These are phyloP conservation scores for Patagioenas fasciata DNA, from an alignment of 2,113 vertebrate species.

Conservation along the genomic window DNA sequence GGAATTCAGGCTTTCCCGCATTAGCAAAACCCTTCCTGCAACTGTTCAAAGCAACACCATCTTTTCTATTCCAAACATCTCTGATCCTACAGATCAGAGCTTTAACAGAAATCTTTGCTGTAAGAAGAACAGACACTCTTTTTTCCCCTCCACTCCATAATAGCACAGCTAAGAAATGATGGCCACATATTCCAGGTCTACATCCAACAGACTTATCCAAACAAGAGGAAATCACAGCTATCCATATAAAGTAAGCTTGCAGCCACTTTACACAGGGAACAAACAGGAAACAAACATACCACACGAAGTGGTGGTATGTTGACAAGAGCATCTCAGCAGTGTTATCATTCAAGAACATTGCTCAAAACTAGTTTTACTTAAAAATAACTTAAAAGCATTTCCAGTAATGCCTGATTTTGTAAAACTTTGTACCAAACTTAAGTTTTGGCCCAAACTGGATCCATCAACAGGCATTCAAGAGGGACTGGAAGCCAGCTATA, in stretches of 20 bases:
- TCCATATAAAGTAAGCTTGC: not conserved
- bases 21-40: not conserved
- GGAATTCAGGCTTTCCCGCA: not conserved
- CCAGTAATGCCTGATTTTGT: not conserved
- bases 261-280: not conserved
- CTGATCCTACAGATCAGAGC: not conserved
- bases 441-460: not conserved
- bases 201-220: not conserved
- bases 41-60: not conserved
- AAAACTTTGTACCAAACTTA: not conserved
- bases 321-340: not conserved
- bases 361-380: not conserved
- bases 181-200: not conserved
- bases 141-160: not conserved
- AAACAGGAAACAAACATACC: not conserved
- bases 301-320: not conserved
- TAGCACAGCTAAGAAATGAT: not conserved
- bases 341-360: not conserved
- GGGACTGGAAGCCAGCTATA: not conserved
- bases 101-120: not conserved
- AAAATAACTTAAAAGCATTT: not conserved
- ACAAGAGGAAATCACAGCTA: not conserved
- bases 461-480: not conserved
- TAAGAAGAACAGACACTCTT: not conserved
- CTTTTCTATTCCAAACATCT: not conserved